Base-by-base conservation (phyloP, 2,797 vertebrate species). In the Sebastes taczanowskii region DNA sequence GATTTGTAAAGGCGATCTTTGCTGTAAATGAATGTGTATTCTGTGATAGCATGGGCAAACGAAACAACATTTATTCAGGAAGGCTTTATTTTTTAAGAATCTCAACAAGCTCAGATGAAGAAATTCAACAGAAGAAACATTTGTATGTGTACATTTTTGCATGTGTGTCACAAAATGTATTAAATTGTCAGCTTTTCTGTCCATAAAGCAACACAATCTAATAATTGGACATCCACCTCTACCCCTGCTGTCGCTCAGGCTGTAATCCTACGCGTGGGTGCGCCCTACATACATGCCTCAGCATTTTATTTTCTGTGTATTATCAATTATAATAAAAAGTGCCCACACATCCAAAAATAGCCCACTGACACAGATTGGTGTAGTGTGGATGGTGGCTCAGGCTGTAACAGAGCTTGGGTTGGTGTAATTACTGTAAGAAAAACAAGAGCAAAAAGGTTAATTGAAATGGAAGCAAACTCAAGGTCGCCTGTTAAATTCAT, bases 241-340 rank as follows among this genome's bases (percentile, higher is more conserved):
- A 70, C 42, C 30, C 71, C 66, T 73, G 59, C 68, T 83, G 78
- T 56, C 58, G 3, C 22, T 60, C 78, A 63, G 71, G 23, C 77
- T 86, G 71, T 89, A 90, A 92, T 90, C 88, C 75, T 78, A 27
- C 14, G 76, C 13, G 81, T 88, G 86, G 84, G 88, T 68, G 88
- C 29, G 77, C 73, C 85, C 88, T 90, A 87, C 78, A 87, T 89
- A 76, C 52, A 30, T 74, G 67, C 64, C 38, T 78, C 62, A 59
- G 30, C 72, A 66, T 84, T 80, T 81, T 76, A 65, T 55, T 68
- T 32, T 46, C 32, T 53, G 27, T 76, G 16, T 78, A 56, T 73
- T 68, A 81, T 78, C 27, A 74, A 72, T 84, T 80, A 84, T 67
- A 46, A 74, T 22, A 70, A 68, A 20, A 56, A 55, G 72, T 79